Percentiles rank a stretch among this genome's conserved stretches.
phyloP scores from a whole-genome alignment of 1,140 invertebrate genomes.

The Mylabris phalerata region DNA sequence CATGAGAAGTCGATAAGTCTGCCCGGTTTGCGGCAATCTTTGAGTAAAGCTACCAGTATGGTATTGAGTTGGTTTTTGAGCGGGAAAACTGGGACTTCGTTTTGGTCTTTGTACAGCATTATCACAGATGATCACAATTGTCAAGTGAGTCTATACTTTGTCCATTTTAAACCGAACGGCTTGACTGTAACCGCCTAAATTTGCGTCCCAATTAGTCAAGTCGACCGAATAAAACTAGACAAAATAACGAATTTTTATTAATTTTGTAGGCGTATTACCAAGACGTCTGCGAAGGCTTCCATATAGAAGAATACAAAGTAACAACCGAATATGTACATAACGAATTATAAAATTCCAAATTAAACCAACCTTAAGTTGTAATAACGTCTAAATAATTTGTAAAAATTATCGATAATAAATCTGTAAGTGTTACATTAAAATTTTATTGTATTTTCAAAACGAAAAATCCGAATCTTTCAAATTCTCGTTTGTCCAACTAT shows the following conservation, averaged over 20 bases:
- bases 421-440: too few species aligned
- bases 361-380: too few species aligned
- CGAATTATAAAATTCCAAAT: conserved; percentile 51
- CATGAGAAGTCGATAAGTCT: conserved; percentile 43
- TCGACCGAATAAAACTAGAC: too few species aligned
- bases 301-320: conserved; percentile 70
- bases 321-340: conserved; percentile 73
- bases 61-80: conserved; percentile 62
- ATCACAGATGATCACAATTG: conserved; percentile 50
- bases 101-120: conserved; percentile 50
- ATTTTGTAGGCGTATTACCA: conserved; percentile 59
- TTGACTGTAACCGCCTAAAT: too few species aligned
- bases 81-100: conserved; percentile 47
- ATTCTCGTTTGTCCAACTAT: conserved; percentile 51
- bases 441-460: too few species aligned
- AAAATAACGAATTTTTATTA: conserved; percentile 3
- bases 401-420: too few species aligned
- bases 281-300: conserved; percentile 64
- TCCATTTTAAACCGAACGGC: too few species aligned
- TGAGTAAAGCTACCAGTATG: conserved; percentile 67
- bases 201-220: too few species aligned
- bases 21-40: conserved; percentile 53
- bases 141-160: conserved; percentile 38
- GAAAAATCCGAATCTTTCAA: conserved; percentile 26
- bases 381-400: too few species aligned